Evolutionary conservation across 1,140 invertebrate species (phyloP), one percentile per base, ranked within the genome.

Genomic region (Grapholita molesta): DNA sequence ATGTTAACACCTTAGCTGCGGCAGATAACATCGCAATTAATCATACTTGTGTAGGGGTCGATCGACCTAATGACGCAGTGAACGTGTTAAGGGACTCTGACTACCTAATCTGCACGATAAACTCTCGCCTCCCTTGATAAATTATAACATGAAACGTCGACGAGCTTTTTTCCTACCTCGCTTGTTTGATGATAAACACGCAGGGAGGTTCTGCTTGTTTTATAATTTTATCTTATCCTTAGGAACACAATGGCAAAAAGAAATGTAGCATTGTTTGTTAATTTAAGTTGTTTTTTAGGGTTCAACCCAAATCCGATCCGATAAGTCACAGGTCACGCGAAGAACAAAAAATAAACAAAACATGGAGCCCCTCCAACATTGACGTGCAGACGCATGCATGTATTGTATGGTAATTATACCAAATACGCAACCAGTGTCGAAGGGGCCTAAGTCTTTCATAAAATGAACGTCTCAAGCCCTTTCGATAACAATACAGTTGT

Each of bases 351-450:
- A 38, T 38, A 38, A 35, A 38, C 21, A 69, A 53, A 73, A 64
- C 64, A 72, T 84, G 72, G 77, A 9, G 61, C 66, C 76, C 66
- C 57, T 72, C 71, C 52, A 55, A 55, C 61, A 64, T 85, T 78
- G 81, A 88, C 83, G 83, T 72, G 70, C 78, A 57, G 70, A 70
- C 72, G 74, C 81, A 86, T 83, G 84, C 81, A 79, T 76, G 76
- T 81, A 88, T 88, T 88, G 85, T 88, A 88, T 88, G 85, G 80
- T 86, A 88, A 88, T 87, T 74, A 73, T 73, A 73, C 71, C 75
- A 80, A 79, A 73, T 78, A 75, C 74, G 74, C 55, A n/a, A 5
- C 4, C 11, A 32, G 32, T 32, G 55, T 8, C 6, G 15, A 30
- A 61, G 32, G 8, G n/a, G 12, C 28, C 8, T 32, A 61, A 61